phyloP scores from a whole-genome alignment of 1,140 invertebrate species.

The Saccostrea glomerata region DNA sequence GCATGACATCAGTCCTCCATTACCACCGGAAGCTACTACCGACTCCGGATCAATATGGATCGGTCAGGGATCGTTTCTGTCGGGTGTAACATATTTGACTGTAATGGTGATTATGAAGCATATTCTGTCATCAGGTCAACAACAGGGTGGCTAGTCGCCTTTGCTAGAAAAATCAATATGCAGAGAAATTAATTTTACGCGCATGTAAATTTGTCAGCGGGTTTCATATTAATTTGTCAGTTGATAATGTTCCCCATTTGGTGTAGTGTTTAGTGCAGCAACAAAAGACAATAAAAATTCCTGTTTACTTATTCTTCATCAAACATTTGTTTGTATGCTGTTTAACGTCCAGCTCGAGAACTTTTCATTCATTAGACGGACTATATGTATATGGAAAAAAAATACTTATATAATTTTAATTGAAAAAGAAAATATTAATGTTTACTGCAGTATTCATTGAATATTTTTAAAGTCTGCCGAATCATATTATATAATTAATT shows the following conservation, averaged over 20 bases:
- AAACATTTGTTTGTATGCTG: too few relatives aligned
- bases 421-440: too few relatives aligned
- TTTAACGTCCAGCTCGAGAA: too few relatives aligned
- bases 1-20: conserved; percentile 9
- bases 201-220: conserved; percentile 16
- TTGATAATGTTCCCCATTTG: neutral
- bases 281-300: too few relatives aligned
- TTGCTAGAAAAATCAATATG: conserved; percentile 8
- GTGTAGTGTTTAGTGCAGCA: too few relatives aligned
- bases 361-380: too few relatives aligned
- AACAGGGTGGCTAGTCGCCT: neutral
- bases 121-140: neutral
- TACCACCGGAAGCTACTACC: neutral
- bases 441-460: too few relatives aligned
- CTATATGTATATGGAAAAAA: too few relatives aligned
- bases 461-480: too few relatives aligned
- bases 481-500: too few relatives aligned
- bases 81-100: conserved; percentile 5
- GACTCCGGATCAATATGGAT: conserved; percentile 15
- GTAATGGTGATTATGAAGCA: neutral
- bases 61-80: conserved; percentile 3
- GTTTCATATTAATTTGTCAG: conserved; percentile 11
- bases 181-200: conserved; percentile 6
- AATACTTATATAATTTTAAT: too few relatives aligned
- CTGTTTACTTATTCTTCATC: too few relatives aligned